These are phyloP conservation scores for Liopterus haemorrhoidalis DNA, from an alignment of 2,888 invertebrate genomes.

Conservation along the genomic window DNA sequence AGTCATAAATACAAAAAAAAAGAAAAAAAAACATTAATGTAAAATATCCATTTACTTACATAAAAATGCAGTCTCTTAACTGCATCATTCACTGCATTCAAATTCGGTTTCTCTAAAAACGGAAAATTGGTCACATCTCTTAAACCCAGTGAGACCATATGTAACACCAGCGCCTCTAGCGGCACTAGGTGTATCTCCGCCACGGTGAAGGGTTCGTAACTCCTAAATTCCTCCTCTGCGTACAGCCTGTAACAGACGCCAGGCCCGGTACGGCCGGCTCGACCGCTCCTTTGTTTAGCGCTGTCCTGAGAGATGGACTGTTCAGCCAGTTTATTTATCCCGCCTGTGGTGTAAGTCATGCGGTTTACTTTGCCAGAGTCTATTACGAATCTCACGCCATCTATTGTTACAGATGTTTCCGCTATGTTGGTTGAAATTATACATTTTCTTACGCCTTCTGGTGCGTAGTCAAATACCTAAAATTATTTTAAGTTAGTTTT, in stretches of 20 bases:
- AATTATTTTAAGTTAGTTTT: neutral
- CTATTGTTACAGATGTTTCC: conserved; percentile 97
- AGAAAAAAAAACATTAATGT: too few relatives aligned
- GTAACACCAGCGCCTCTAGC: conserved; percentile 80
- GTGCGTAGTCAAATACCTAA: conserved; percentile 88
- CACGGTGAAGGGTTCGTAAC: conserved; percentile 77
- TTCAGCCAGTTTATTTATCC: conserved; percentile 87
- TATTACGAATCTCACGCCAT: conserved; percentile 93
- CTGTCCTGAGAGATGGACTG: conserved; percentile 97
- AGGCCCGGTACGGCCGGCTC: conserved; percentile 92
- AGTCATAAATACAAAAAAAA: too few relatives aligned
- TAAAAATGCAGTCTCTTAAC: conserved; percentile 81
- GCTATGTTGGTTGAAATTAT: conserved; percentile 98
- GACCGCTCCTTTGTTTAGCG: conserved; percentile 93
- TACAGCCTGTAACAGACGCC: conserved; percentile 91
- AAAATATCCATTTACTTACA: too few relatives aligned
- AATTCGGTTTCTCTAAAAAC: conserved; percentile 87
- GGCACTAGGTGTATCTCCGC: conserved; percentile 94
- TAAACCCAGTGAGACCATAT: conserved; percentile 92
- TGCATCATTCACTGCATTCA: conserved; percentile 79
- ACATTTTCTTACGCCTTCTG: conserved; percentile 91
- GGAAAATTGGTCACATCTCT: conserved; percentile 88
- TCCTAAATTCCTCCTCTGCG: conserved; percentile 73
- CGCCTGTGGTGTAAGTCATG: conserved; percentile 92
- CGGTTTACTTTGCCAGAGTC: conserved; percentile 97